Conservation (phyloP, 2,113 vertebrate species). For the Pterocles gutturalis region DNA sequence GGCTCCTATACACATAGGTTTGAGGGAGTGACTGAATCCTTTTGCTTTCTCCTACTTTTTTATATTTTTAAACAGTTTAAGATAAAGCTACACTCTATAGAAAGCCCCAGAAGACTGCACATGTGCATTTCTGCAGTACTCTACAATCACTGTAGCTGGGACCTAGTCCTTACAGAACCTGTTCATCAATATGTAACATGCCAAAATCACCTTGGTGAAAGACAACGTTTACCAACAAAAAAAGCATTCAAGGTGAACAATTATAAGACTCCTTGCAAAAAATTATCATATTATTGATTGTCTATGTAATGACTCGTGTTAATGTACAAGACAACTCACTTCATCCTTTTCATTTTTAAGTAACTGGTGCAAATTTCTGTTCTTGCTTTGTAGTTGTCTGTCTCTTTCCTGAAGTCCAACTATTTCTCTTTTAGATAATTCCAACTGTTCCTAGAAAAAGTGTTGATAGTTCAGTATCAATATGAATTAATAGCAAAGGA, state of each 20-base stretch:
- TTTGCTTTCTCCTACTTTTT: not conserved
- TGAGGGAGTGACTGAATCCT: not conserved
- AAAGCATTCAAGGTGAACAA: not conserved
- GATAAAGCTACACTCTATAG: not conserved
- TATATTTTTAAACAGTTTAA: not conserved
- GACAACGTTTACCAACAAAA: not conserved
- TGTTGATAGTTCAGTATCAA: not conserved
- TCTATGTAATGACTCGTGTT: not conserved
- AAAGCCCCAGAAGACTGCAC: not conserved
- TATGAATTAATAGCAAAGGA: not conserved
- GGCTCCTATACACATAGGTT: not conserved
- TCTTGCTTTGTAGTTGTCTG: slow-evolving; percentile 92
- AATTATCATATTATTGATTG: not conserved
- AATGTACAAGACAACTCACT: slow-evolving; percentile 75
- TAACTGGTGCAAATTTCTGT: slow-evolving; percentile 91
- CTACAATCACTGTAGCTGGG: not conserved
- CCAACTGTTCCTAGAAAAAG: slow-evolving; percentile 89
- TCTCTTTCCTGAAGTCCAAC: slow-evolving; percentile 91
- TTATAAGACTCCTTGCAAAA: not conserved
- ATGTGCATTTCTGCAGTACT: not conserved
- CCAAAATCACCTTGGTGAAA: not conserved
- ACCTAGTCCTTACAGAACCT: not conserved
- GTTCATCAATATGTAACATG: not conserved
- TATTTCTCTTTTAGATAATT: slow-evolving; percentile 90
- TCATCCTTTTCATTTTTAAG: slow-evolving; percentile 97